Evolutionary conservation across 2,113 vertebrate species (phyloP), one percentile per base, ranked within the genome.

Genomic region (Cyprinus carpio): DNA sequence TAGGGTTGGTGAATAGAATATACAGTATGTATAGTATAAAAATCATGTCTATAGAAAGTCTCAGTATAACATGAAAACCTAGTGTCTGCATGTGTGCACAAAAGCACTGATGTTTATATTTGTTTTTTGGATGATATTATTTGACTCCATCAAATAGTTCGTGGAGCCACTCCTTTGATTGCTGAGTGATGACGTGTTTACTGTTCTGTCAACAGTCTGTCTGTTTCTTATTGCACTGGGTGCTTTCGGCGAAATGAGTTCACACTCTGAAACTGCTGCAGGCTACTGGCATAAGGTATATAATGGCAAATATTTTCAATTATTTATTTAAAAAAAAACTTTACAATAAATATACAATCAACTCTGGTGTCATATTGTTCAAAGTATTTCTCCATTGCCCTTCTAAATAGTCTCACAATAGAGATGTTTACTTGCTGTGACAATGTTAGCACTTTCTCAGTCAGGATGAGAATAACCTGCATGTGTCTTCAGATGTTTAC

Each of bases 111-210:
- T 29, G 29, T 65, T 29, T 65, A 20, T 69, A 16, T 69, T 69
- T 37, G 31, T 31, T 10, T 71, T 40, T 23, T 23, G 67, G 16
- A 71, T 9, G 7, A 29, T 75, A 75, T 9, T 51, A 51, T 75
- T 51, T 75, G 74, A 51, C 18, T 29, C 4, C 25, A 23, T 49
- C 4, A 51, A 29, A 37, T 31, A 31, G 71, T 20, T 78, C 49
- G 16, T 23, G 31, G 18, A 20, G 74, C 74, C 74, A 67, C 83
- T 65, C 83, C 83, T 27, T 67, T 84, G 75, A 51, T 77, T 84
- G 83, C 43, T 54, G n/a, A 77, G 60, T 25, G 13, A 49, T 29
- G 54, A 81, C 72, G 7, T 29, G 18, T 69, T 54, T 60, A 40
- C 29, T 46, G 12, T 49, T 25, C 34, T 77, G 6, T 71, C 40